Conservation (phyloP, 2,797 vertebrate genomes). For the Loriculus beryllinus region DNA sequence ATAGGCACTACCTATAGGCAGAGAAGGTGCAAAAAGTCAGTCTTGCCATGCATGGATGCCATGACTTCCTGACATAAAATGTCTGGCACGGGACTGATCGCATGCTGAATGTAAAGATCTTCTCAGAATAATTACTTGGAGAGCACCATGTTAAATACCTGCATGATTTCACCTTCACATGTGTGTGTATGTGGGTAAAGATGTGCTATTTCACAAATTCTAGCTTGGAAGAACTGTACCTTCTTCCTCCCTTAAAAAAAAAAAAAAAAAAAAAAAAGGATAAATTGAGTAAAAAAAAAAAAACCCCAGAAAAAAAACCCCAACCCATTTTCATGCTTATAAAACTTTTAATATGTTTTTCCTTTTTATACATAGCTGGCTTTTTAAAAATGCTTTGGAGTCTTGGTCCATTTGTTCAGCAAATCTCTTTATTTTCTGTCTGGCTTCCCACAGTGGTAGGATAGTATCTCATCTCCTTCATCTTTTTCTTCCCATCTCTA, state of each 20-base stretch:
- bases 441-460: neutral
- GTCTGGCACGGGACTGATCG: neutral
- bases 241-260: neutral
- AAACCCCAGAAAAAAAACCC: accelerated
- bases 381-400: neutral
- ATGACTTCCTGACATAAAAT: neutral
- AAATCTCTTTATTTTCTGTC: neutral
- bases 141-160: neutral
- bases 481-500: neutral
- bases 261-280: accelerated
- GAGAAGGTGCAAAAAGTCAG: neutral
- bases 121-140: neutral
- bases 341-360: neutral
- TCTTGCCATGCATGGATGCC: neutral
- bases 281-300: neutral
- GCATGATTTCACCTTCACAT: neutral
- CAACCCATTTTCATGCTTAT: neutral
- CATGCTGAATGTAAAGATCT: neutral
- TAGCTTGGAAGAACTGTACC: neutral
- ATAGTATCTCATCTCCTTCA: neutral
- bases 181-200: accelerated
- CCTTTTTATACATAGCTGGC: neutral
- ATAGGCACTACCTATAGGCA: neutral
- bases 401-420: neutral
- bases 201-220: neutral